Percentiles rank a stretch among this genome's conserved stretches.
Conservation (phyloP, 2,888 invertebrate species). For the Melolontha melolontha region DNA sequence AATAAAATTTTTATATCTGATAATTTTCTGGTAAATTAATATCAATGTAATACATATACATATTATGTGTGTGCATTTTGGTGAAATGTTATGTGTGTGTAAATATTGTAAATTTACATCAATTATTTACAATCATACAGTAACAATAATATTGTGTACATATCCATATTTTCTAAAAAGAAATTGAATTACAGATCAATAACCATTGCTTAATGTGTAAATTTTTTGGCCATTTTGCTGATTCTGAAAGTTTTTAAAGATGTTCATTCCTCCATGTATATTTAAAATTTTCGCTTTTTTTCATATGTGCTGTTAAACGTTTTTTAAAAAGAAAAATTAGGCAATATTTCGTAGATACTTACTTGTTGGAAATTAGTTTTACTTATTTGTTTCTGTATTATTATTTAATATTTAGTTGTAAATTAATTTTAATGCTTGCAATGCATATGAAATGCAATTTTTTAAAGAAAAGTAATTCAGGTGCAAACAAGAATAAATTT, state of each 20-base stretch:
- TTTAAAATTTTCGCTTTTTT: conserved; percentile 19
- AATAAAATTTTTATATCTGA: conserved; percentile 24
- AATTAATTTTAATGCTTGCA: conserved; percentile 36
- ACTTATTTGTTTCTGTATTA: conserved; percentile 36
- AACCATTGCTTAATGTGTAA: conserved; percentile 33
- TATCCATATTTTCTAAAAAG: conserved; percentile 50
- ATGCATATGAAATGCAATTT: conserved; percentile 37
- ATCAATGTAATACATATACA: conserved; percentile 31
- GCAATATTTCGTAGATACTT: conserved; percentile 34
- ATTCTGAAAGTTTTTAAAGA: conserved; percentile 26
- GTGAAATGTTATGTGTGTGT: conserved; percentile 52
- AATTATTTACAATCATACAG: conserved; percentile 56
- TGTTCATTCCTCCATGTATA: conserved; percentile 37
- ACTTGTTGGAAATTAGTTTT: conserved; percentile 25
- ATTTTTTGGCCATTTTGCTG: conserved; percentile 14
- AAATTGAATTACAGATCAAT: conserved; percentile 51
- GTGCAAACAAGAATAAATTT: conserved; percentile 3
- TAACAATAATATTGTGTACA: conserved; percentile 54
- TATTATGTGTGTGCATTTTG: conserved; percentile 35
- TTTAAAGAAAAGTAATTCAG: conserved; percentile 9
- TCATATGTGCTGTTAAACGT: conserved; percentile 11
- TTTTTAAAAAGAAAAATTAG: conserved; percentile 8
- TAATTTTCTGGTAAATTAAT: conserved; percentile 36
- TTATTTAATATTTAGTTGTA: conserved; percentile 31
- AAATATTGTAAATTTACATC: conserved; percentile 51